phyloP scores from a whole-genome alignment of 2,797 vertebrate species.

The Bradypodion ventrale region DNA sequence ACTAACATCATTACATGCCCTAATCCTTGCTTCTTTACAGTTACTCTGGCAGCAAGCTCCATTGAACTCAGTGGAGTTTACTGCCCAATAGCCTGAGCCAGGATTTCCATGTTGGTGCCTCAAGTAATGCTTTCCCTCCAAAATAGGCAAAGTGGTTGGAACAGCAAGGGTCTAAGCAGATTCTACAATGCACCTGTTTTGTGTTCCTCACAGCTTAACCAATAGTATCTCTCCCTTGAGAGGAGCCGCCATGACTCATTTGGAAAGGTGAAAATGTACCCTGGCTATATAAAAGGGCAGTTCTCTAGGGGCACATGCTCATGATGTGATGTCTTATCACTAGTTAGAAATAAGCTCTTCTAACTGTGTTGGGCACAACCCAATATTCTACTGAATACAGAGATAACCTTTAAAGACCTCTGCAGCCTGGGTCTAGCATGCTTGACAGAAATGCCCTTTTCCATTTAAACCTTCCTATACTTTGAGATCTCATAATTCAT shows the following conservation, averaged over 20 bases:
- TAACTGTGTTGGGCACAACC: not conserved
- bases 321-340: not conserved
- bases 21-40: not conserved
- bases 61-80: not conserved
- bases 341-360: not conserved
- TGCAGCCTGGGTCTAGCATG: not conserved
- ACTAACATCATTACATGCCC: not conserved
- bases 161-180: not conserved
- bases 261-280: not conserved
- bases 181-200: not conserved
- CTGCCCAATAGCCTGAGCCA: not conserved
- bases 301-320: not conserved
- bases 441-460: not conserved
- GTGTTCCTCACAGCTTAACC: not conserved
- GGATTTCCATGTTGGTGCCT: not conserved
- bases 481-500: not conserved
- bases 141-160: not conserved
- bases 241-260: not conserved
- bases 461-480: not conserved
- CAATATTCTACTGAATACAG: not conserved
- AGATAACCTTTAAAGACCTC: not conserved
- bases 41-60: not conserved
- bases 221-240: not conserved
- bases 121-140: not conserved
- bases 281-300: constrained; percentile 17